Base-by-base conservation (phyloP, 2,888 invertebrate genomes). In the Zhuqinia jingwanae region DNA sequence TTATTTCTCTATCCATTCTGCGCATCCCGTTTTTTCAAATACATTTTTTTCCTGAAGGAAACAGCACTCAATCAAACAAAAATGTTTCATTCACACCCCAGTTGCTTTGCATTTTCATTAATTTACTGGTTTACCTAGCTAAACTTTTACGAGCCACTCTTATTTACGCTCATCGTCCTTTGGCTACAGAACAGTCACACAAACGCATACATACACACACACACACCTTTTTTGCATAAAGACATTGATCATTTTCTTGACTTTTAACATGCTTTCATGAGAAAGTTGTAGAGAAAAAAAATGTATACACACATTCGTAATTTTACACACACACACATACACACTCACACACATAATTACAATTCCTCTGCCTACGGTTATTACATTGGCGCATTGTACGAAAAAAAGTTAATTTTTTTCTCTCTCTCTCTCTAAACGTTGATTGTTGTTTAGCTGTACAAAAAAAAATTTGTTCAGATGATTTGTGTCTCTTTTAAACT, bases 401-500 rank as follows among this genome's bases (percentile, higher is more conserved):
- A 58, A 77, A 77, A 2, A 50, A n/a, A n/a, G 10, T 53, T 8
- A 1, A n/a, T 2, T 20, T 27, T 75, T 22, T 36, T 50, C 27
- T 58, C n/a, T n/a, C n/a, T n/a, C n/a, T n/a, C n/a, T n/a, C n/a
- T n/a, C n/a, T n/a, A n/a, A 20, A 1, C 53, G 20, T 22, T 56
- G 77, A 58, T 77, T 56, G 56, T 76, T 58, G 58, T 56, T 56
- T n/a, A n/a, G 30, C 73, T 75, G 53, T 27, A 73, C n/a, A 47
- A 47, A 20, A 78, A 45, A 45, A 78, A 63, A 78, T 45, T 2
- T 45, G 30, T 10, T 53, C 47, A 50, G 42, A 73, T 85, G 85
- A 85, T 85, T 85, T 85, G 85, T 85, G 85, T 85, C 85, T 85
- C 85, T 85, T 85, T 85, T 50, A 85, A 85, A 85, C 85, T 85